A percentile compares a stretch with the other conserved stretches of the same genome.
These are phyloP conservation scores for Apeltes quadracus DNA, from an alignment of 2,113 vertebrate species.

Conservation along the genomic window DNA sequence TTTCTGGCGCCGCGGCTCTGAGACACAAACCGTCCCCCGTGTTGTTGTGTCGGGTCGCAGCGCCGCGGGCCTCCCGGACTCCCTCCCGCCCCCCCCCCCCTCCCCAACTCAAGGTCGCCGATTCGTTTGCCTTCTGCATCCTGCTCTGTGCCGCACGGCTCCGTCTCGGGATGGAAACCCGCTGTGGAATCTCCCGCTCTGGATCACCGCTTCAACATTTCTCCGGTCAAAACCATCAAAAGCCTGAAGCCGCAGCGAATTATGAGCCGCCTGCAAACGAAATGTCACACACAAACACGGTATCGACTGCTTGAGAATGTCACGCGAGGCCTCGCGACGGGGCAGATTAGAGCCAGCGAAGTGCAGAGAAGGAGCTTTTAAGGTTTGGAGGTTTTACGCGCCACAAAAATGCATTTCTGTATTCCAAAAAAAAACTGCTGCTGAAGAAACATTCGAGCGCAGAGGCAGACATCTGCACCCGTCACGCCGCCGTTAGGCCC, in stretches of 20 bases:
- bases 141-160: constrained; percentile 36
- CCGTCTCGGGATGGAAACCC: constrained; percentile 44
- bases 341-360: constrained; percentile 14
- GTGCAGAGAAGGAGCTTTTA: constrained; percentile 24
- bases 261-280: constrained; percentile 71
- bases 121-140: constrained; percentile 63
- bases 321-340: constrained; percentile 43
- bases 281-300: constrained; percentile 70
- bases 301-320: constrained; percentile 73
- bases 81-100: not conserved
- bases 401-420: not conserved
- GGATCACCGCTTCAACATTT: constrained; percentile 68
- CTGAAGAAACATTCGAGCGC: not conserved
- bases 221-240: constrained; percentile 64
- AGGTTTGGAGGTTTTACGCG: not conserved
- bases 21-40: too few species aligned
- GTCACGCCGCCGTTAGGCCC: not conserved
- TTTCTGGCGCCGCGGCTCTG: too few species aligned
- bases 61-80: constrained; percentile 13
- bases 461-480: not conserved
- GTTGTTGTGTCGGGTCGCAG: constrained; percentile 11
- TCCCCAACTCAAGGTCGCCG: constrained; percentile 55
- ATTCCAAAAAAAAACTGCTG: not conserved
- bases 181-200: constrained; percentile 49
- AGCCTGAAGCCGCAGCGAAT: constrained; percentile 44